Evolutionary conservation across 1,140 invertebrate genomes (phyloP).

Genomic region (Grapholita molesta): DNA sequence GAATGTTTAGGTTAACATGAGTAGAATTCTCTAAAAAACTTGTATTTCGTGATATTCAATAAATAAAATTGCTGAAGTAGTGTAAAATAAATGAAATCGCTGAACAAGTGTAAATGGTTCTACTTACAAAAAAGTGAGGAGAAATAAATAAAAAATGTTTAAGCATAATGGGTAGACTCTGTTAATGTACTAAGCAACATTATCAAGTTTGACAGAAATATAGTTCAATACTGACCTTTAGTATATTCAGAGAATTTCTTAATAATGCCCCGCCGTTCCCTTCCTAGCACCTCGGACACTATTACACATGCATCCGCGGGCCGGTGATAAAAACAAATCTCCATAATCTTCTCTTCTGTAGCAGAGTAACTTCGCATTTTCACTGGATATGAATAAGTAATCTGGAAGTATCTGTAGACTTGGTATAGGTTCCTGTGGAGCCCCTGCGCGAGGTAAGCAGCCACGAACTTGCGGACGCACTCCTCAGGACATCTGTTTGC

Average conservation of each 20-base stretch:
- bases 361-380: slow-evolving; percentile 40
- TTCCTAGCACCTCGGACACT: slow-evolving; percentile 45
- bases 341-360: slow-evolving; percentile 55
- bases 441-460: slow-evolving; percentile 48
- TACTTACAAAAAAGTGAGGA: no score
- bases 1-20: no score
- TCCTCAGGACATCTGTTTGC: slow-evolving; percentile 37
- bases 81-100: no score
- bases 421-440: slow-evolving; percentile 52
- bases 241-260: slow-evolving; percentile 38
- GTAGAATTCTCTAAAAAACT: no score
- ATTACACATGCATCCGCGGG: slow-evolving; percentile 40
- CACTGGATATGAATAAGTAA: slow-evolving; percentile 30
- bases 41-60: no score
- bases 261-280: slow-evolving; percentile 55
- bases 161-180: no score
- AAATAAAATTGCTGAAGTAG: no score
- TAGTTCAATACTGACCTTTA: no score
- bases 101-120: no score
- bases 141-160: no score
- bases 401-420: slow-evolving; percentile 51
- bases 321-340: slow-evolving; percentile 47
- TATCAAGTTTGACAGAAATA: no score
- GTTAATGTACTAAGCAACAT: no score
- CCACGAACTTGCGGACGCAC: slow-evolving; percentile 45